These are phyloP conservation scores for Hylaeus volcanicus DNA, from an alignment of 1,140 invertebrate genomes.

Conservation along the genomic window DNA sequence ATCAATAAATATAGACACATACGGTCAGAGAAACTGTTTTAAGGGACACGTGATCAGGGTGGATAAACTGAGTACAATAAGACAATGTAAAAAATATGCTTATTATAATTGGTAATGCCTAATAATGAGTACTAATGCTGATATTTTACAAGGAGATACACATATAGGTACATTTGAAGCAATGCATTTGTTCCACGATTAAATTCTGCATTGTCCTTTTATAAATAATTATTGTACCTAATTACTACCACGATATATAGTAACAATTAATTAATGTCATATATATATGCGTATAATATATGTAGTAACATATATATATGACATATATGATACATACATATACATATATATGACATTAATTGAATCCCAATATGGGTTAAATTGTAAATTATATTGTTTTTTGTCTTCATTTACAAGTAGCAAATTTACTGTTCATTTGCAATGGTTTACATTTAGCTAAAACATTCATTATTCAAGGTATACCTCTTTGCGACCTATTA, in stretches of 20 bases:
- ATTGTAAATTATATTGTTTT: slow-evolving; percentile 56
- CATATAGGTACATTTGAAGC: slow-evolving; percentile 73
- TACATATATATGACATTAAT: slow-evolving; percentile 62
- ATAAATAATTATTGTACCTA: slow-evolving; percentile 68
- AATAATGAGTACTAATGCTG: slow-evolving; percentile 75
- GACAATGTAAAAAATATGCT: slow-evolving; percentile 79
- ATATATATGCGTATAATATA: slow-evolving; percentile 22
- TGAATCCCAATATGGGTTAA: slow-evolving; percentile 66
- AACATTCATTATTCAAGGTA: slow-evolving; percentile 51
- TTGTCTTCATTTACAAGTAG: slow-evolving; percentile 57
- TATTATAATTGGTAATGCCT: slow-evolving; percentile 77
- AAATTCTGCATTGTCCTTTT: slow-evolving; percentile 66
- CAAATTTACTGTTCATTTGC: slow-evolving; percentile 48
- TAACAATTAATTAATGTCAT: slow-evolving; percentile 54
- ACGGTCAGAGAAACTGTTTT: slow-evolving; percentile 22
- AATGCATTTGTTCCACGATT: slow-evolving; percentile 68
- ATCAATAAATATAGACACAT: slow-evolving; percentile 41
- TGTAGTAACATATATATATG: slow-evolving; percentile 48
- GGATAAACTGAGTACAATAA: slow-evolving; percentile 70
- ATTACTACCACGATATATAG: slow-evolving; percentile 62
- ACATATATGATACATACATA: slow-evolving; percentile 37
- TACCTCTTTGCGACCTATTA: slow-evolving; percentile 46
- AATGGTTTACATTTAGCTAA: slow-evolving; percentile 52
- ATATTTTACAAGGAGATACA: slow-evolving; percentile 79
- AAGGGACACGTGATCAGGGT: slow-evolving; percentile 51